Evolutionary conservation across 2,113 vertebrate species (phyloP).

Genomic region (Morone saxatilis): DNA sequence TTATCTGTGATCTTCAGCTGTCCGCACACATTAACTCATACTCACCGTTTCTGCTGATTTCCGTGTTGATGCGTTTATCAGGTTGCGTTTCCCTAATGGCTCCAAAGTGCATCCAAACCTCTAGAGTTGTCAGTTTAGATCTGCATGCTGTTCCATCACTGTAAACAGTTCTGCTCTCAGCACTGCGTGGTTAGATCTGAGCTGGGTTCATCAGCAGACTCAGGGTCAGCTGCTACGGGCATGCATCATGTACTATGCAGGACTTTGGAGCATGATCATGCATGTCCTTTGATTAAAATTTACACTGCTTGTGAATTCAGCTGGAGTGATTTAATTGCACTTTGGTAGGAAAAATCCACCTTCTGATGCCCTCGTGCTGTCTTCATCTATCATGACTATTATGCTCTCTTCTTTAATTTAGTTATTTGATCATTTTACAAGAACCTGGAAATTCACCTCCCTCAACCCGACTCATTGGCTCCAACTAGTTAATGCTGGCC

Average conservation of each 20-base stretch:
- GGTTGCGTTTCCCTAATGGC: constrained; percentile 48
- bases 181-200: constrained; percentile 8
- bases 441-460: not conserved
- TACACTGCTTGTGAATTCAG: constrained; percentile 7
- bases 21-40: constrained; percentile 41
- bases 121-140: constrained; percentile 49
- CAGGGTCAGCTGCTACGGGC: constrained; percentile 24
- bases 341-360: constrained; percentile 26
- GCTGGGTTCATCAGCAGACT: constrained; percentile 20
- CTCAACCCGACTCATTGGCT: not conserved
- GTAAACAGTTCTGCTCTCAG: constrained; percentile 10
- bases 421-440: constrained; percentile 19
- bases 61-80: constrained; percentile 40
- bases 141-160: constrained; percentile 29
- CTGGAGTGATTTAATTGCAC: constrained; percentile 36
- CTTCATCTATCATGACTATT: not conserved
- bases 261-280: constrained; percentile 17
- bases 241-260: constrained; percentile 37
- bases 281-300: not conserved
- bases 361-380: constrained; percentile 1
- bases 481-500: not conserved
- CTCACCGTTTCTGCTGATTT: constrained; percentile 10
- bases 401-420: constrained; percentile 9
- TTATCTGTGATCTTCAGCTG: constrained; percentile 28
- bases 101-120: constrained; percentile 55